Conservation (phyloP, 1,140 invertebrate species). For the Arion vulgaris region DNA sequence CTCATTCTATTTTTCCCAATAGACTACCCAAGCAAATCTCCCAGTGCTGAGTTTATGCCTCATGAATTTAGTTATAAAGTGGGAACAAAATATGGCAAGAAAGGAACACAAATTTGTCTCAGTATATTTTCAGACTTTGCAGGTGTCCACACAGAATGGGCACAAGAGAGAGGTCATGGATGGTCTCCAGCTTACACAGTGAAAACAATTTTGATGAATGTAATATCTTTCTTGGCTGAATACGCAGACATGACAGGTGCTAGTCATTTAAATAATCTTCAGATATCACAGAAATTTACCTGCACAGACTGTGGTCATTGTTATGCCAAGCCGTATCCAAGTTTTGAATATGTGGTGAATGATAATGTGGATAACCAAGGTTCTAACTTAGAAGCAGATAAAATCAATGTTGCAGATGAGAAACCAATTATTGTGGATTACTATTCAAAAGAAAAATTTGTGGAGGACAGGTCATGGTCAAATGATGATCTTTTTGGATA, state of each 20-base stretch:
- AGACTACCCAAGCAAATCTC: constrained; percentile 62
- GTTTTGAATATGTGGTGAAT: constrained; percentile 37
- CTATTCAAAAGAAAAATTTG: constrained; percentile 57
- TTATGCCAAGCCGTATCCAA: constrained; percentile 57
- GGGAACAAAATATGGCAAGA: constrained; percentile 58
- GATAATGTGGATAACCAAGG: neutral
- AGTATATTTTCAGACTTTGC: constrained; percentile 66
- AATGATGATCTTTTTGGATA: constrained; percentile 58
- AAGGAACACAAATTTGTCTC: constrained; percentile 58
- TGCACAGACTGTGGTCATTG: constrained; percentile 63
- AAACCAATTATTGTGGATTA: constrained; percentile 43
- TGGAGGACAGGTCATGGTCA: constrained; percentile 43
- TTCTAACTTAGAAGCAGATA: neutral
- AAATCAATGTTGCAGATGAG: neutral
- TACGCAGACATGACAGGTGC: constrained; percentile 3
- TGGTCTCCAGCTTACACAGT: constrained; percentile 66
- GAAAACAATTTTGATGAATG: constrained; percentile 62
- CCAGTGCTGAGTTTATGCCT: constrained; percentile 66
- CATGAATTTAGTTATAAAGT: constrained; percentile 56
- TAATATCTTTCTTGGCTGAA: constrained; percentile 60
- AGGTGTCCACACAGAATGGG: constrained; percentile 62
- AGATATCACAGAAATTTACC: constrained; percentile 45
- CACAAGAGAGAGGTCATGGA: constrained; percentile 54
- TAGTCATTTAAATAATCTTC: neutral
- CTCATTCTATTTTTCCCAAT: constrained; percentile 58